Evolutionary conservation across 2,113 vertebrate genomes (phyloP), one percentile per base, ranked within the genome.

Genomic region (Heterotilapia buettikoferi): DNA sequence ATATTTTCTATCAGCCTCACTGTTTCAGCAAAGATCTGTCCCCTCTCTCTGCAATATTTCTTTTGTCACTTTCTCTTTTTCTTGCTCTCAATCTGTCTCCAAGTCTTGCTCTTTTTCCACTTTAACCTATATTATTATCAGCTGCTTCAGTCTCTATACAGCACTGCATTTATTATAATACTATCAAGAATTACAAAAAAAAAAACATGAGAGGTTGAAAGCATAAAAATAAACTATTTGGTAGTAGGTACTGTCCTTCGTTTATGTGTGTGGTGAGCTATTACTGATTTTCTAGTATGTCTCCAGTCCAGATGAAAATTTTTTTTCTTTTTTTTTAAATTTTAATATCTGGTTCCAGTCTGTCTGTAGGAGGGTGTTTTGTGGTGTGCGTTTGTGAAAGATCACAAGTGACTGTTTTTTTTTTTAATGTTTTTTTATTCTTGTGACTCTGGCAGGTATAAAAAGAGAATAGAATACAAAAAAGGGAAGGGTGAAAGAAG

Each of bases 401-500:
- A 85, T 83, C 63, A 40, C 12, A 21, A 53, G 45, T 7, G 14
- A 66, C 45, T 26, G 21, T 3, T 38, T 63, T 78, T 76, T 52
- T 24, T 19, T 0, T n/a, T n/a, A n/a, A n/a, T 7, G 6, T 66
- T 87, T n/a, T 84, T 83, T 81, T 86, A 53, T 89, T 85, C 29
- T 59, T 71, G 43, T 78, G 53, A 68, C 21, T 33, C 52, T 68
- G 59, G 21, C 79, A 71, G 80, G 78, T 83, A 61, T 52, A 11
- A 36, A 80, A 83, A 47, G 7, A 33, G 38, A 73, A 24, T 19
- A 45, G 36, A 82, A 36, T 14, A 68, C 4, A 82, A 71, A 86
- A 86, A 81, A 82, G 26, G 73, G 12, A 24, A 16, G 59, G 53
- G 53, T 88, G 29, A 84, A 89, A 83, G 85, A 82, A 86, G 45